phyloP scores from a whole-genome alignment of 2,797 vertebrate species.

The Botia almorhae region DNA sequence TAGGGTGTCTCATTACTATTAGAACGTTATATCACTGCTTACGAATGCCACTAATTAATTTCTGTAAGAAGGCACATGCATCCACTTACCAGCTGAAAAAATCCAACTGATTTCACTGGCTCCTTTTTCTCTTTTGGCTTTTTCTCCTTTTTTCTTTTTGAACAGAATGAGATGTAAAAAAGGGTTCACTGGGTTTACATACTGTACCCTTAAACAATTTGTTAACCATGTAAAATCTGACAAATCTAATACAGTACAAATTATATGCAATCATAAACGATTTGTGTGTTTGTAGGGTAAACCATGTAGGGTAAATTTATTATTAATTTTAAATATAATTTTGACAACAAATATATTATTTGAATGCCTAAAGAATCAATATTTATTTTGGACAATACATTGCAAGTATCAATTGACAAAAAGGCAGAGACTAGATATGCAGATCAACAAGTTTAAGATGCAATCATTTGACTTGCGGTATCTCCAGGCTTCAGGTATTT shows the following conservation, averaged over 20 bases:
- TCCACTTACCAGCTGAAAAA: slow-evolving; percentile 73
- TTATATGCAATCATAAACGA: too few relatives aligned
- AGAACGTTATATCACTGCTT: not conserved
- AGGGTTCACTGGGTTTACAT: not conserved
- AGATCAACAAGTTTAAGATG: too few relatives aligned
- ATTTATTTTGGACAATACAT: not conserved
- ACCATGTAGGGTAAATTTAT: too few relatives aligned
- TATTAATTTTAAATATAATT: too few relatives aligned
- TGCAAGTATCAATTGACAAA: not conserved
- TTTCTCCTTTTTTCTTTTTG: slow-evolving; percentile 47
- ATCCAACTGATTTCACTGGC: slow-evolving; percentile 63
- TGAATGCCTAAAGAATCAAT: too few relatives aligned
- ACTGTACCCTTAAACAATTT: not conserved
- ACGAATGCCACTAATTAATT: not conserved
- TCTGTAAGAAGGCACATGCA: not conserved
- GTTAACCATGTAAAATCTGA: not conserved
- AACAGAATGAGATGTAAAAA: not conserved
- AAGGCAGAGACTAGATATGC: not conserved
- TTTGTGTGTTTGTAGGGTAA: not conserved
- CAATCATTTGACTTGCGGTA: not conserved
- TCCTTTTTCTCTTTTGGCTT: slow-evolving; percentile 53
- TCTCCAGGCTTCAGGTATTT: not conserved
- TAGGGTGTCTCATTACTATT: not conserved
- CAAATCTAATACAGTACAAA: not conserved
- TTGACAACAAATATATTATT: too few relatives aligned